Evolutionary conservation across 2,797 vertebrate genomes (phyloP).

Genomic region (Muscicapa striata): DNA sequence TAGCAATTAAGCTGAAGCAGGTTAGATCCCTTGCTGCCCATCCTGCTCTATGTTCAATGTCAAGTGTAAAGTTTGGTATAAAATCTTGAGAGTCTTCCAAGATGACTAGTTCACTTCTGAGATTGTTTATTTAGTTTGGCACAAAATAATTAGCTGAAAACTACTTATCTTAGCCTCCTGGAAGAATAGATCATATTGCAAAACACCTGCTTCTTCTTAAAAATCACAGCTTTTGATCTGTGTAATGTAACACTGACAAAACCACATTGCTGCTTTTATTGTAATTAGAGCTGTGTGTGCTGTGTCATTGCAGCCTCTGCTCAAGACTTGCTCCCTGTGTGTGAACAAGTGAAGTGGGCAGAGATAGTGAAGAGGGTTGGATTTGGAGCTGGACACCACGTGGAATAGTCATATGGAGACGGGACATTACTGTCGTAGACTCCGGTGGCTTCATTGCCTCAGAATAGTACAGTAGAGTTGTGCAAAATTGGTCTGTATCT

Average conservation of each 20-base stretch:
- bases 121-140: background rate
- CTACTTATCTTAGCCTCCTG: constrained; percentile 10
- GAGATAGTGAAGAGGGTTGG: background rate
- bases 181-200: constrained; percentile 57
- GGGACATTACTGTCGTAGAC: background rate
- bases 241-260: constrained; percentile 26
- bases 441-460: fast-evolving
- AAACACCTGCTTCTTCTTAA: constrained; percentile 8
- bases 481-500: background rate
- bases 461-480: fast-evolving
- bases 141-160: constrained; percentile 37
- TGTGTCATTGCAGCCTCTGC: background rate
- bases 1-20: background rate
- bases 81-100: background rate
- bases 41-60: background rate
- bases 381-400: background rate
- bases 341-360: background rate
- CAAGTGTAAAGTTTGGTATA: background rate
- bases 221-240: constrained; percentile 13
- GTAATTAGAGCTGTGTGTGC: background rate
- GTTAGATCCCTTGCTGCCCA: background rate
- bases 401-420: background rate
- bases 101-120: background rate
- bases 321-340: background rate
- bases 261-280: constrained; percentile 16